Base-by-base conservation (phyloP, 2,797 vertebrate species). In the Sebastiscus tertius region DNA sequence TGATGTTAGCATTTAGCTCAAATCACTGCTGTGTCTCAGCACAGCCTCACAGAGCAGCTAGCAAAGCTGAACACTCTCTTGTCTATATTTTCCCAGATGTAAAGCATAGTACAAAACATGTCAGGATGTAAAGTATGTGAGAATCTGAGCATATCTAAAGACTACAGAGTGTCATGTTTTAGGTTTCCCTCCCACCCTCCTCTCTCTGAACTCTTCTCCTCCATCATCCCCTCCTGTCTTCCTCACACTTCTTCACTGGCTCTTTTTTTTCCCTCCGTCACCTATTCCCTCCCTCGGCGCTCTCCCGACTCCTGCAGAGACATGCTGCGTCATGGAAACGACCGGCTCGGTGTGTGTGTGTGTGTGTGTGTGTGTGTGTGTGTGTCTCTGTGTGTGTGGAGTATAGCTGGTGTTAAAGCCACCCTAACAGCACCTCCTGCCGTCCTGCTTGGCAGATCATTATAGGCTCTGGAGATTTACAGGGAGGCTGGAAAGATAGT, bases 251-350 rank as follows among this genome's bases (percentile, higher is more conserved):
- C 70, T 59, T 42, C 80, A 22, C 73, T 46, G 39, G 64, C 76
- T 84, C 46, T 61, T 81, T 84, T 74, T 78, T 66, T 55, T 5
- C 33, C 75, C 75, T 76, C 67, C 36, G 59, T 90, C 92, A 92
- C 88, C 87, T 89, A 76, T 90, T 87, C 83, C 84, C 88, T 89
- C 81, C 89, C 87, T 86, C 83, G 2, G 74, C 79, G 89, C 85
- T 86, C 81, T 84, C 70, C 60, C 77, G 52, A 82, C 81, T 93
- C 92, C 83, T 89, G 84, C 88, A 89, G 87, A 89, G 90, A 88
- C 89, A 83, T 89, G 93, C 92, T 94, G 93, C 92, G 90, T 95
- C 94, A 94, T 94, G 94, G 93, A 94, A 94, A 93, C 70, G 39
- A 65, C 72, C 56, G 12, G 20, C 85, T 61, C 7, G 1, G 52